Percentiles rank a stretch among this genome's conserved stretches.
Conservation (phyloP, 2,888 invertebrate species). For the Scaeva pyrastri region DNA sequence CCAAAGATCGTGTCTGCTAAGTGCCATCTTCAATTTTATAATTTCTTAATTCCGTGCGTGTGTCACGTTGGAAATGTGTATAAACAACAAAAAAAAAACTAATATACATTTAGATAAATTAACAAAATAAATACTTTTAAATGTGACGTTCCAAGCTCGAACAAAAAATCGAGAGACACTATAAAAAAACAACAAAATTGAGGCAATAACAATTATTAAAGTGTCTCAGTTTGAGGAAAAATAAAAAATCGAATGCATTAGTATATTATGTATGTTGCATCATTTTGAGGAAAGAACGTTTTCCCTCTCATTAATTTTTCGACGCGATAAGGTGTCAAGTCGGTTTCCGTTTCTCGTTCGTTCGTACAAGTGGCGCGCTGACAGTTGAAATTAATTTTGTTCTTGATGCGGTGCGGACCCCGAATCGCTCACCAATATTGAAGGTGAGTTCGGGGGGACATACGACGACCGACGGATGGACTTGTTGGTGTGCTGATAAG, state of each 20-base stretch:
- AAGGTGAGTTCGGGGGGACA: no score
- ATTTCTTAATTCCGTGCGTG: conserved; percentile 68
- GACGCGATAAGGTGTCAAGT: conserved; percentile 67
- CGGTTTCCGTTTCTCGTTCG: conserved; percentile 60
- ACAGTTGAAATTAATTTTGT: conserved; percentile 74
- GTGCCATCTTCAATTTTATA: conserved; percentile 73
- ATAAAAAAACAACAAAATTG: conserved; percentile 7
- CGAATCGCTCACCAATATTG: no score
- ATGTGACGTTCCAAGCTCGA: conserved; percentile 46
- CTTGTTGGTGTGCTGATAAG: conserved; percentile 63
- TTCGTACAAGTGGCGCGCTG: conserved; percentile 34
- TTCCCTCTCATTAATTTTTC: conserved; percentile 65
- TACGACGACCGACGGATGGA: no score
- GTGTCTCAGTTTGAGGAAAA: conserved; percentile 52
- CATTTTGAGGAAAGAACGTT: conserved; percentile 10
- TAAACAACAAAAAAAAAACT: neutral
- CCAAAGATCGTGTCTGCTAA: conserved; percentile 46
- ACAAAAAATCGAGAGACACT: conserved; percentile 5
- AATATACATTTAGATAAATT: conserved; percentile 67
- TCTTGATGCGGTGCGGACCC: conserved; percentile 10
- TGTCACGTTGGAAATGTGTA: conserved; percentile 55
- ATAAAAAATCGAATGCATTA: conserved; percentile 69
- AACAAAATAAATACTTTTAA: conserved; percentile 64
- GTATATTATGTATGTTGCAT: conserved; percentile 24
- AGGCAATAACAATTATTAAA: conserved; percentile 74